phyloP scores from a whole-genome alignment of 2,888 invertebrate genomes.

The Ochropacha duplaris region DNA sequence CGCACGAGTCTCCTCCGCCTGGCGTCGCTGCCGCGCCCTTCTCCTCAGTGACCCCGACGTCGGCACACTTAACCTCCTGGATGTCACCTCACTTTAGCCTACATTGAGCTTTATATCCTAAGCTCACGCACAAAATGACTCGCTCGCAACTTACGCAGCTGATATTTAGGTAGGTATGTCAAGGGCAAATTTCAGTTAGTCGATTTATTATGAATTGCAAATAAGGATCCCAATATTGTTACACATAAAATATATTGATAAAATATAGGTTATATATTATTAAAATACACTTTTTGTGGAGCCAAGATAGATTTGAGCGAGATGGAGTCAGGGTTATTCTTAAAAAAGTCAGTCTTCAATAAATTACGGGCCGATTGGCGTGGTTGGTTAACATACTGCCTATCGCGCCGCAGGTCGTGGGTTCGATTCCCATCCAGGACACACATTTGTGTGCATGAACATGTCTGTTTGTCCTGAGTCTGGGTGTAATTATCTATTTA shows the following conservation, averaged over 20 bases:
- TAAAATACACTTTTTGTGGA: too few species aligned
- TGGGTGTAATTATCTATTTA: too few species aligned
- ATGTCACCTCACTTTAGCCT: neutral
- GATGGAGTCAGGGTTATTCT: too few species aligned
- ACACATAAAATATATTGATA: neutral
- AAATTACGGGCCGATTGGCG: too few species aligned
- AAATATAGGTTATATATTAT: too few species aligned
- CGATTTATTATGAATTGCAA: neutral
- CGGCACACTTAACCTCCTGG: constrained; percentile 58
- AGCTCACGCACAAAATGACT: constrained; percentile 1
- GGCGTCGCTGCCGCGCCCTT: constrained; percentile 57
- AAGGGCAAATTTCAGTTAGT: neutral
- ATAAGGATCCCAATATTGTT: neutral
- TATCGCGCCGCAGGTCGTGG: too few species aligned
- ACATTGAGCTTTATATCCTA: constrained; percentile 12
- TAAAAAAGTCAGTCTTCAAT: too few species aligned
- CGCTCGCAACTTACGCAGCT: neutral
- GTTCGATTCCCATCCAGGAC: too few species aligned
- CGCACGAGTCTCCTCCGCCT: constrained; percentile 59
- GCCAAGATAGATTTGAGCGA: too few species aligned
- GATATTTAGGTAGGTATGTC: neutral
- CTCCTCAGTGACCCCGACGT: constrained; percentile 68
- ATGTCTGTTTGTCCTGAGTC: too few species aligned
- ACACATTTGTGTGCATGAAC: too few species aligned
- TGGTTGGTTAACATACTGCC: too few species aligned